These are phyloP conservation scores for Megalonaias nervosa DNA, from an alignment of 1,140 invertebrate species.

Conservation along the genomic window DNA sequence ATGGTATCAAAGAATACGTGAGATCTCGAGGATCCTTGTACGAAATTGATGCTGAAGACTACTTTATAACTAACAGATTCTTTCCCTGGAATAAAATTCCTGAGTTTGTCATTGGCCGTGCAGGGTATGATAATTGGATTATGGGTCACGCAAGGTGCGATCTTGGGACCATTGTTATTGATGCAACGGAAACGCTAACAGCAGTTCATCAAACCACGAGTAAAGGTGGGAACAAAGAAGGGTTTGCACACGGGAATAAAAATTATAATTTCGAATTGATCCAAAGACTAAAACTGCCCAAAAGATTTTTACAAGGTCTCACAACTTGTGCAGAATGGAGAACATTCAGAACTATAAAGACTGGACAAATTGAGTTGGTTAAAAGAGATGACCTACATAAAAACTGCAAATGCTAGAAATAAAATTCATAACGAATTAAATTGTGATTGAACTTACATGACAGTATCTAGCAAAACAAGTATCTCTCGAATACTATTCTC, in stretches of 20 bases:
- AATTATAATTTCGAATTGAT: slow-evolving; percentile 23
- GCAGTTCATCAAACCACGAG: slow-evolving; percentile 28
- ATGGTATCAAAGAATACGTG: slow-evolving; percentile 1
- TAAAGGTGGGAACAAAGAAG: slow-evolving; percentile 30
- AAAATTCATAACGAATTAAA: no score
- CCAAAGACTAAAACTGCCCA: not conserved
- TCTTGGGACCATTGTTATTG: slow-evolving; percentile 25
- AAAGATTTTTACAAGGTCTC: no score
- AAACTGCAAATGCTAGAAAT: no score
- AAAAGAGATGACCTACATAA: no score
- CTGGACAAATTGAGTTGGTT: no score
- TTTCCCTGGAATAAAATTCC: slow-evolving; percentile 43
- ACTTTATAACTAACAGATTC: slow-evolving; percentile 35
- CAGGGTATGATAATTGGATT: slow-evolving; percentile 46
- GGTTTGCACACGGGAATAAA: slow-evolving; percentile 8
- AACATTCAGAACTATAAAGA: no score
- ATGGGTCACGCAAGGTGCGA: slow-evolving; percentile 33
- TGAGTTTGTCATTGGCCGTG: slow-evolving; percentile 37
- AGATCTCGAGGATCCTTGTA: slow-evolving; percentile 20
- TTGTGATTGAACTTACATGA: no score
- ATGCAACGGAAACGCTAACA: slow-evolving; percentile 12
- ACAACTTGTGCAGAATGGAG: no score
- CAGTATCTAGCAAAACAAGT: no score
- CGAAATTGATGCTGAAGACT: slow-evolving; percentile 39
- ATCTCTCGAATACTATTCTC: no score